Percentiles rank a stretch among this genome's conserved stretches.
Evolutionary conservation across 2,797 vertebrate genomes (phyloP).

Genomic region (Pygocentrus nattereri): DNA sequence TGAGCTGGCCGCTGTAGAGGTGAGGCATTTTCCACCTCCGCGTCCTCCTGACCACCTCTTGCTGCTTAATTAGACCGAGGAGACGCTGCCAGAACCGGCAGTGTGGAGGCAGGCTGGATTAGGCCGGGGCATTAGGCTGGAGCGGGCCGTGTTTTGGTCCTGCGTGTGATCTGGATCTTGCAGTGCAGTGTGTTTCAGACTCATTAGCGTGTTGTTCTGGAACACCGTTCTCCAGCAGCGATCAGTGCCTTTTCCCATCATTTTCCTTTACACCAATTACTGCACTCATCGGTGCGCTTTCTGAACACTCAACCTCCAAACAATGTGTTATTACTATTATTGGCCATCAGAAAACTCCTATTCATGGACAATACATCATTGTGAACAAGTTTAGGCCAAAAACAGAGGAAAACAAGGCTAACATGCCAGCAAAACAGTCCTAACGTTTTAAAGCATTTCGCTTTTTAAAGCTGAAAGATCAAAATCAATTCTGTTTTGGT

Average conservation of each 20-base stretch:
- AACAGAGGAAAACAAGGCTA: too few relatives aligned
- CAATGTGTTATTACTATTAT: not conserved
- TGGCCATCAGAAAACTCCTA: not conserved
- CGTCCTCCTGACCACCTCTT: not conserved
- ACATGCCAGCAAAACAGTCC: too few relatives aligned
- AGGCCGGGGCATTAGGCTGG: conserved; percentile 41
- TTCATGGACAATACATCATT: too few relatives aligned
- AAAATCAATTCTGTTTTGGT: too few relatives aligned
- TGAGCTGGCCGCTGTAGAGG: conserved; percentile 18
- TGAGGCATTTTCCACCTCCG: conserved; percentile 46
- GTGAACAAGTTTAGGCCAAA: too few relatives aligned
- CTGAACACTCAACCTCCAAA: not conserved
- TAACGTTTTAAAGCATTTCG: too few relatives aligned
- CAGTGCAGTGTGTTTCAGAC: conserved; percentile 38
- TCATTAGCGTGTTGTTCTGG: conserved; percentile 49
- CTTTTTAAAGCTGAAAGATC: too few relatives aligned
- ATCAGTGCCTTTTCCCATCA: not conserved
- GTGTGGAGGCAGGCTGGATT: conserved; percentile 51
- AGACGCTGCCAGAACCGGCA: conserved; percentile 41
- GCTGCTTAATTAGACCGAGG: conserved; percentile 47
- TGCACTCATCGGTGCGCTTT: not conserved
- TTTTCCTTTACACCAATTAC: not conserved
- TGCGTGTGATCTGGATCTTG: conserved; percentile 43
- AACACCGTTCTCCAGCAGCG: not conserved
- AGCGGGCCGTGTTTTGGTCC: conserved; percentile 29